Conservation (phyloP, 1,140 invertebrate species). For the Drosophila serrata region DNA sequence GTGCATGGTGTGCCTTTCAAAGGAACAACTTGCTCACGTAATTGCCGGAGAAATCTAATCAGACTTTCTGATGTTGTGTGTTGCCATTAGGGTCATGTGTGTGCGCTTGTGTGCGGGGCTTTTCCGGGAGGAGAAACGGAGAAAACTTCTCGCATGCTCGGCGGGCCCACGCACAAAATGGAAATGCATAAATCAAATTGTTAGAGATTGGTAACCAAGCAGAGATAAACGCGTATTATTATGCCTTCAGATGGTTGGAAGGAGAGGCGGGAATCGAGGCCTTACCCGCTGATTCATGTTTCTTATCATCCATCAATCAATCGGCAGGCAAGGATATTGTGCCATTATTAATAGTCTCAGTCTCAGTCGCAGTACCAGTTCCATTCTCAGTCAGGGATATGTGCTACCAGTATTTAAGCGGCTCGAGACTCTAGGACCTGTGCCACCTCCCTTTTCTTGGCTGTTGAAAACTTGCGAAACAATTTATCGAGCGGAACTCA, state of each 20-base stretch:
- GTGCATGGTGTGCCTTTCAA: slow-evolving; percentile 43
- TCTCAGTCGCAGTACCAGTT: slow-evolving; percentile 20
- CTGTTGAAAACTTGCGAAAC: slow-evolving; percentile 47
- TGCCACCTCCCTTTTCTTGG: neutral
- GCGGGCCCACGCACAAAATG: slow-evolving; percentile 61
- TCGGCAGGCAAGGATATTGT: slow-evolving; percentile 55
- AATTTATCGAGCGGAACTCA: slow-evolving; percentile 67
- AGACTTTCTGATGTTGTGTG: slow-evolving; percentile 67
- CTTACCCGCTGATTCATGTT: slow-evolving; percentile 50
- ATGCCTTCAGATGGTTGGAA: slow-evolving; percentile 56
- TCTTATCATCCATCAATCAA: slow-evolving; percentile 80
- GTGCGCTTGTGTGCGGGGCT: slow-evolving; percentile 20
- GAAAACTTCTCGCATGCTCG: slow-evolving; percentile 37
- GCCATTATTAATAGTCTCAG: slow-evolving; percentile 68
- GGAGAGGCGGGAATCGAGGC: neutral
- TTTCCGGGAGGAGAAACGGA: neutral
- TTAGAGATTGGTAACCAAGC: slow-evolving; percentile 76
- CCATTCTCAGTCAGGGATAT: slow-evolving; percentile 29
- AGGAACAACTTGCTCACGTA: slow-evolving; percentile 63
- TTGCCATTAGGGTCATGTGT: slow-evolving; percentile 47
- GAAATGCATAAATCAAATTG: slow-evolving; percentile 81
- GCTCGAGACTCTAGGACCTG: neutral
- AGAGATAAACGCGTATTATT: slow-evolving; percentile 81
- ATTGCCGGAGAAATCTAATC: slow-evolving; percentile 76
- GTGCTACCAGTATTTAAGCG: slow-evolving; percentile 34